Evolutionary conservation across 2,113 vertebrate genomes (phyloP).

Genomic region (Tetrao urogallus): DNA sequence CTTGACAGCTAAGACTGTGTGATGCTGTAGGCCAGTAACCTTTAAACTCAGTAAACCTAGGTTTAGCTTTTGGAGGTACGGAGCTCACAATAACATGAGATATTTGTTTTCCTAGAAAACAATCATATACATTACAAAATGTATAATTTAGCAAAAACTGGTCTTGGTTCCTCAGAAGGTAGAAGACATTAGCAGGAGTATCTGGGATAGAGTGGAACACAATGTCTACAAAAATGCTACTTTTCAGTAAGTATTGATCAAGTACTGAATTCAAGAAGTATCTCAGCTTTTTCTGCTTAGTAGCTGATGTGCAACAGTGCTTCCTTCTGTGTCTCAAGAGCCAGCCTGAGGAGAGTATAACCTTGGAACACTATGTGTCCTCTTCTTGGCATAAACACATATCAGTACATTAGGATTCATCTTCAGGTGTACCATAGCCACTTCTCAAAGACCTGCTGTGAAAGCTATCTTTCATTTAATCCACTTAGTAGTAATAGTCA

Average conservation of each 20-base stretch:
- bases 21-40: not conserved
- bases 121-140: not conserved
- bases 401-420: not conserved
- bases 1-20: not conserved
- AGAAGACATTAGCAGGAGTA: not conserved
- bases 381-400: not conserved
- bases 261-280: not conserved
- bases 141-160: not conserved
- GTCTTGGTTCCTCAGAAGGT: not conserved
- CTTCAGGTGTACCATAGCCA: not conserved
- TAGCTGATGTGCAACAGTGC: not conserved
- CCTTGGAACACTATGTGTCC: not conserved
- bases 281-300: not conserved
- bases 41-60: not conserved
- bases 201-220: not conserved
- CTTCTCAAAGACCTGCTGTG: not conserved
- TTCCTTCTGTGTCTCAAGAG: not conserved
- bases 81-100: not conserved
- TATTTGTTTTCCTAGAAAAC: not conserved
- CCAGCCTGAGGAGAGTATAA: not conserved
- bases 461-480: not conserved
- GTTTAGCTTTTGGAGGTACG: not conserved
- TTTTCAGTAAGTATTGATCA: not conserved
- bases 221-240: not conserved
- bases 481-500: not conserved